Base-by-base conservation (phyloP, 2,797 vertebrate species). In the Threskiornis aethiopicus region DNA sequence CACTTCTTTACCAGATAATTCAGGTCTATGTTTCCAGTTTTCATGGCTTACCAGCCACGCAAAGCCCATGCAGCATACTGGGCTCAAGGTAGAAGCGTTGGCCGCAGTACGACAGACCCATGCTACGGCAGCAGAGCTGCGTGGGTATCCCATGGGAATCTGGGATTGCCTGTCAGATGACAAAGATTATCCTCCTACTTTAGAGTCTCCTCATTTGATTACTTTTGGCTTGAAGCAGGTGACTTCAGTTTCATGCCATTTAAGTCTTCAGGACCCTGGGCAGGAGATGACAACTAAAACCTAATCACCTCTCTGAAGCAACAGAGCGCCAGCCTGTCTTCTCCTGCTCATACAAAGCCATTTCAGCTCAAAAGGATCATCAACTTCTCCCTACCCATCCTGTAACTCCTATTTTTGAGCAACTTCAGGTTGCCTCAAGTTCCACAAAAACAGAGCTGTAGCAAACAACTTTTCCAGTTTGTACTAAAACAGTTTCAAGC, bases 131-230 rank as follows among this genome's bases (percentile, higher is more conserved):
- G 65, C 21, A 29, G 33, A 77, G 57, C 37, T 54, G 46, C 39
- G 33, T 0, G 4, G 58, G 65, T 46, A 81, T 82, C 84, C 72
- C 87, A 84, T 42, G 87, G 81, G 95, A 96, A 96, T 61, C 19
- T 31, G 81, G 58, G 86, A 71, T 10, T 79, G 57, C 57, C 46
- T 55, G 57, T 67, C 83, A 94, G 86, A 92, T 92, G 75, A 77
- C 81, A 92, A 49, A 75, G 71, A 94, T 87, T 83, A 87, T 84
- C 79, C 55, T 91, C 72, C 90, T 51, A 67, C 95, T 92, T 87
- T 3, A 42, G 75, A 80, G 39, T 78, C 78, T 90, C 59, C 81
- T 92, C 69, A 91, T 93, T 95, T 92, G 93, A 92, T 87, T 93
- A 94, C 49, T 52, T 92, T 73, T 92, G 52, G 64, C 41, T 96